Conservation (phyloP, 1,140 invertebrate species). For the Helicorthomorpha holstii region DNA sequence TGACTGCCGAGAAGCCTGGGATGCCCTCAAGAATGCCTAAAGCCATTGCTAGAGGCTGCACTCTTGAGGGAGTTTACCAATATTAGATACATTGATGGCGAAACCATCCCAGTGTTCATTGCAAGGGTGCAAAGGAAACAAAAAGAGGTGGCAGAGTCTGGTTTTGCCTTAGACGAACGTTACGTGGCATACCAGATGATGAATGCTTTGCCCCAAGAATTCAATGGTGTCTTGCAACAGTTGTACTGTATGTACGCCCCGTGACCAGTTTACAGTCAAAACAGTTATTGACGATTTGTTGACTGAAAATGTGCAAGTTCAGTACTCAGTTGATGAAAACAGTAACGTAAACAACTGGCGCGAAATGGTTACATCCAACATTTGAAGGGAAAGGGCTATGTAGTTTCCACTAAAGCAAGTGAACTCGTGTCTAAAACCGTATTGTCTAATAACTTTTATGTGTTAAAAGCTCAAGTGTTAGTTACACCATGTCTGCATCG, state of each 20-base stretch:
- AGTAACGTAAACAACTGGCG: background rate
- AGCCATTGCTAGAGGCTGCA: background rate
- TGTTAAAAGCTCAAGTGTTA: background rate
- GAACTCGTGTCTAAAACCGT: background rate
- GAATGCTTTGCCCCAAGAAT: background rate
- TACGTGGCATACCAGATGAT: background rate
- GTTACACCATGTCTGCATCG: background rate
- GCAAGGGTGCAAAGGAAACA: background rate
- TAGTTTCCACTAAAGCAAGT: background rate
- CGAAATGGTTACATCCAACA: background rate
- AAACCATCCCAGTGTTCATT: background rate
- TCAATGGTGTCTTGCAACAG: background rate
- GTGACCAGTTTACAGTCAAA: background rate
- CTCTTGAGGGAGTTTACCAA: background rate
- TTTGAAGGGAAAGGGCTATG: background rate
- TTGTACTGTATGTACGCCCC: background rate
- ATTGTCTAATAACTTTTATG: background rate
- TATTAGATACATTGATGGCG: background rate
- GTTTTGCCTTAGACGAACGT: background rate
- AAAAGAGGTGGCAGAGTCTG: background rate
- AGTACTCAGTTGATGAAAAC: background rate
- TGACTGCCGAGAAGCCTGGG: background rate
- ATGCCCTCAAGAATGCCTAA: background rate
- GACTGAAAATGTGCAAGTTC: background rate
- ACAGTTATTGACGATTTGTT: background rate